Conservation (phyloP, 2,797 vertebrate species). For the Anabas testudineus region DNA sequence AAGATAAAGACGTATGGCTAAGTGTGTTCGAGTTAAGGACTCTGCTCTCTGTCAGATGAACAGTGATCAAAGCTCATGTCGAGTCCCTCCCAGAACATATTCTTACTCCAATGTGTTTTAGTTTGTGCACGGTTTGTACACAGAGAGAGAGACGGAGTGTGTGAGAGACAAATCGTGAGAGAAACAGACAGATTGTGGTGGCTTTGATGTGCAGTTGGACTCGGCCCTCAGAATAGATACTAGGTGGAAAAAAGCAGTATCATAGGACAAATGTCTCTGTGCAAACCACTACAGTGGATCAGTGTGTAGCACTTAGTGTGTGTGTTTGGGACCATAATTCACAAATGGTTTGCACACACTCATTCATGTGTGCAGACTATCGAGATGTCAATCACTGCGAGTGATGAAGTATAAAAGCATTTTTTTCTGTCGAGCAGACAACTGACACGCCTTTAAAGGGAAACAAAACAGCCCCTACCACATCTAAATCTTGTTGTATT, state of each 20-base stretch:
- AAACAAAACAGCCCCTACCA: constrained; percentile 79
- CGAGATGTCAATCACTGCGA: constrained; percentile 73
- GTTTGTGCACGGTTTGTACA: constrained; percentile 75
- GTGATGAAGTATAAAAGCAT: constrained; percentile 70
- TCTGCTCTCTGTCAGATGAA: constrained; percentile 44
- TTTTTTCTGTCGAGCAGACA: constrained; percentile 67
- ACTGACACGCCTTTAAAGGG: constrained; percentile 78
- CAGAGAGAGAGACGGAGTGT: constrained; percentile 55
- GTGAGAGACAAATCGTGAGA: constrained; percentile 76
- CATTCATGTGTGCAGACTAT: constrained; percentile 72
- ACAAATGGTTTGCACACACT: constrained; percentile 63
- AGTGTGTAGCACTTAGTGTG: constrained; percentile 37
- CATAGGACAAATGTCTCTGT: constrained; percentile 68
- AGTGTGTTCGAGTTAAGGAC: constrained; percentile 29
- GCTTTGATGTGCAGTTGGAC: constrained; percentile 76
- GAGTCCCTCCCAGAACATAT: constrained; percentile 49
- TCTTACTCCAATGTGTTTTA: constrained; percentile 71
- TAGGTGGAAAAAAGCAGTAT: constrained; percentile 61
- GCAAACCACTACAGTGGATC: constrained; percentile 71
- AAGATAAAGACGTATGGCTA: constrained; percentile 14
- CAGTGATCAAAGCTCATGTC: constrained; percentile 62
- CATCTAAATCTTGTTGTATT: constrained; percentile 78
- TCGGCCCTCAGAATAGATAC: constrained; percentile 76
- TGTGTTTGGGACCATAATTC: constrained; percentile 45
- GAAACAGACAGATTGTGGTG: constrained; percentile 79